Evolutionary conservation across 2,113 vertebrate species (phyloP).

Genomic region (Atlantisia rogersi): DNA sequence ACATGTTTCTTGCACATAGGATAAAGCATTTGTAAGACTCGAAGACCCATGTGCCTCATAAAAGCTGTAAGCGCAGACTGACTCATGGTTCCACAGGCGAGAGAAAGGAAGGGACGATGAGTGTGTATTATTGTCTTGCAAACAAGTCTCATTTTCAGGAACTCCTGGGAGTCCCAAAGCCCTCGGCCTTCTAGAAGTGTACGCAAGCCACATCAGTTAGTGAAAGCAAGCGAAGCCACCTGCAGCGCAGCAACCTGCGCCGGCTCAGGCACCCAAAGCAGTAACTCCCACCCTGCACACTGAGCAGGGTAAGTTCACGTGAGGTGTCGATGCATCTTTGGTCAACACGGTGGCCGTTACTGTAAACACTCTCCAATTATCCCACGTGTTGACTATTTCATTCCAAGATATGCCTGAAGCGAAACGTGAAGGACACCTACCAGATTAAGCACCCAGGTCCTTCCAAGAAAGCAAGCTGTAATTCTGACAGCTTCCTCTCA

Average conservation of each 20-base stretch:
- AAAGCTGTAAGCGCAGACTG: background rate
- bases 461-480: background rate
- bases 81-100: background rate
- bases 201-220: background rate
- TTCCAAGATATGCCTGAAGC: accelerated
- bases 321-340: background rate
- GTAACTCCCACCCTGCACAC: background rate
- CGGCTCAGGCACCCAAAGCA: background rate
- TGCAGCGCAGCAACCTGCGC: background rate
- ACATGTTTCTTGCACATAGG: background rate
- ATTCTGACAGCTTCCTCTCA: background rate
- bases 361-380: background rate
- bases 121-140: background rate
- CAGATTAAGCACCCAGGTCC: background rate
- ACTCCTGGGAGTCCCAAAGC: background rate
- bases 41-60: background rate
- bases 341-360: background rate
- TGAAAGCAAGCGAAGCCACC: background rate
- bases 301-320: background rate
- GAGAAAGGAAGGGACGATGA: background rate
- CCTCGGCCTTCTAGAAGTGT: background rate
- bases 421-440: background rate
- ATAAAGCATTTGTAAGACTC: background rate
- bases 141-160: background rate
- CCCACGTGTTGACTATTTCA: background rate